Evolutionary conservation across 1,140 invertebrate genomes (phyloP).

Genomic region (Aphis gossypii): DNA sequence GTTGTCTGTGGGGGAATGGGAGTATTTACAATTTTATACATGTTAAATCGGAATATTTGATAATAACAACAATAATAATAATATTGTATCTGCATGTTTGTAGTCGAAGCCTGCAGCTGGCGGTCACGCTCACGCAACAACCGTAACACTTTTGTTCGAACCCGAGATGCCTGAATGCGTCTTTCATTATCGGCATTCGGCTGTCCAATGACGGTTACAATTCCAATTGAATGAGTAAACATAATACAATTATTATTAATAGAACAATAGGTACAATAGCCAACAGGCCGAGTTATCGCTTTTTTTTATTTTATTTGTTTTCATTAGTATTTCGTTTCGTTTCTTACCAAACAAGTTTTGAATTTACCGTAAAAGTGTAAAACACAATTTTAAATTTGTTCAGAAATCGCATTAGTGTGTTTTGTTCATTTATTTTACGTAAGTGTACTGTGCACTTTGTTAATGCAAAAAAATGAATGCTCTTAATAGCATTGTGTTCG

Average conservation of each 20-base stretch:
- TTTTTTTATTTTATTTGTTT: not conserved
- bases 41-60: not conserved
- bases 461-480: not conserved
- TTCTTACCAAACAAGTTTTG: not conserved
- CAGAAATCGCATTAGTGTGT: not conserved
- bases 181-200: slow-evolving; percentile 34
- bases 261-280: slow-evolving; percentile 12
- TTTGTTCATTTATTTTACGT: not conserved
- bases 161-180: not conserved
- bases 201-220: slow-evolving; percentile 55
- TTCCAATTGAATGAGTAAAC: slow-evolving; percentile 55
- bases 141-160: slow-evolving; percentile 38
- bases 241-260: slow-evolving; percentile 36
- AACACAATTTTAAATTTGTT: not conserved
- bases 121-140: not conserved
- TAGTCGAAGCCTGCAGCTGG: not conserved
- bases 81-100: not conserved
- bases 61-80: not conserved
- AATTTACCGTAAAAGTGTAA: not conserved
- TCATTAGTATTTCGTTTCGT: not conserved
- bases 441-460: not conserved
- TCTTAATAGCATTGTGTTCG: not conserved
- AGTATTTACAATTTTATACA: not conserved
- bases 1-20: not conserved
- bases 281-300: not conserved